Percentiles rank a stretch among this genome's conserved stretches.
These are phyloP conservation scores for Oncorhynchus tshawytscha DNA, from an alignment of 2,113 vertebrate genomes.

Conservation along the genomic window DNA sequence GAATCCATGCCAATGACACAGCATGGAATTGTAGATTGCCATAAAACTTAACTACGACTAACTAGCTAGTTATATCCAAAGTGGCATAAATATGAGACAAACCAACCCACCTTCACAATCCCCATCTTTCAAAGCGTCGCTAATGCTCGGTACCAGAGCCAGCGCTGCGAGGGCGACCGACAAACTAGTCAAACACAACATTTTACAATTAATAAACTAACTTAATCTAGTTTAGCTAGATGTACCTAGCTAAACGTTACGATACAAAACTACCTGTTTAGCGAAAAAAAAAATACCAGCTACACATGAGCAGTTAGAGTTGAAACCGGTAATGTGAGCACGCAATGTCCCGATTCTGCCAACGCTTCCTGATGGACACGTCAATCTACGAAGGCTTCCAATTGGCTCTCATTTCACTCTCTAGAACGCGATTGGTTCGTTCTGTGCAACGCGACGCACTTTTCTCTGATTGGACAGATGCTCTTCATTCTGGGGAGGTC, in stretches of 20 bases:
- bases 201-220: conserved; percentile 45
- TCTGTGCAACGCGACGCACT: conserved; percentile 38
- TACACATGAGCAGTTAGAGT: conserved; percentile 16
- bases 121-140: conserved; percentile 77
- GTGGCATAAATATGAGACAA: neutral
- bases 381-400: conserved; percentile 28
- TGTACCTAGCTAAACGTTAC: neutral
- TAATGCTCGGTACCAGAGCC: conserved; percentile 67
- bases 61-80: neutral
- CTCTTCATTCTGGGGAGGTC: neutral
- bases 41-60: neutral
- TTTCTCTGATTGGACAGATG: neutral
- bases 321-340: conserved; percentile 55
- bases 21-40: neutral
- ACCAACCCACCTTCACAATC: conserved; percentile 88
- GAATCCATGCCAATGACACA: too few species aligned
- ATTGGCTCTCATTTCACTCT: conserved; percentile 67
- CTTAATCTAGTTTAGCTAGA: neutral
- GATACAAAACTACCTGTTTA: neutral
- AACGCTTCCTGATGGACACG: conserved; percentile 40
- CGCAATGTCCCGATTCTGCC: conserved; percentile 19
- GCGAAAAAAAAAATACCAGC: too few species aligned
- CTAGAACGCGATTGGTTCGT: too few species aligned
- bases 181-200: conserved; percentile 78
- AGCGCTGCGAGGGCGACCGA: conserved; percentile 81